Evolutionary conservation across 2,888 invertebrate genomes (phyloP), one percentile per base, ranked within the genome.

Genomic region (Amiota communis): DNA sequence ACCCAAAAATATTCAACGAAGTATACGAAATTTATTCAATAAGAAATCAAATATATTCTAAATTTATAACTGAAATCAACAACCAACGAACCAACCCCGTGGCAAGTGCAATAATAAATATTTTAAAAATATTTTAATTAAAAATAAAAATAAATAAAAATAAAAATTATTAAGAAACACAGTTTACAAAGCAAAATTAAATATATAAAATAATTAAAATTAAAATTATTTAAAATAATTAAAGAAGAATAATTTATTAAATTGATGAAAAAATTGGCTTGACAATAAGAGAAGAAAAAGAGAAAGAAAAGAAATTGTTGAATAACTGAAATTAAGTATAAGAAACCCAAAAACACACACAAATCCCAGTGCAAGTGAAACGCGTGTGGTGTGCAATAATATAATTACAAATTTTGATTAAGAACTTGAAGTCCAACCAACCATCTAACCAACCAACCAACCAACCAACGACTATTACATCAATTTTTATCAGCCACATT

Each of bases 41-140:
- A 70, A 48, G 71, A 71, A 20, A 23, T 51, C 47, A 72, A 67
- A 48, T 23, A 13, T 49, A 57, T 59, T 46, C 56, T 59, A 48
- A 47, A 59, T 69, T 68, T 70, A 74, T 61, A 70, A 72, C 51
- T 68, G n/a, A 57, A 61, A 70, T 65, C 17, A 76, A 23, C 23
- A n/a, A n/a, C n/a, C n/a, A n/a, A n/a, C n/a, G n/a, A n/a, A n/a
- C 23, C 1, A 61, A 75, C 75, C 6, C 78, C 72, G 75, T 73
- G 75, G 77, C 78, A 77, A 81, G 82, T 82, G 82, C 82, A 82
- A 82, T 82, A 82, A 71, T 23, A 23, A 23, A n/a, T 53, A 23
- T 20, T 61, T 70, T 61, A 63, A 76, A 12, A 73, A 51, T 59
- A 17, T 59, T 59, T 11, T 20, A 59, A 57, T 57, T 57, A 57